Base-by-base conservation (phyloP, 2,888 invertebrate genomes). In the Eupithecia subumbrata region DNA sequence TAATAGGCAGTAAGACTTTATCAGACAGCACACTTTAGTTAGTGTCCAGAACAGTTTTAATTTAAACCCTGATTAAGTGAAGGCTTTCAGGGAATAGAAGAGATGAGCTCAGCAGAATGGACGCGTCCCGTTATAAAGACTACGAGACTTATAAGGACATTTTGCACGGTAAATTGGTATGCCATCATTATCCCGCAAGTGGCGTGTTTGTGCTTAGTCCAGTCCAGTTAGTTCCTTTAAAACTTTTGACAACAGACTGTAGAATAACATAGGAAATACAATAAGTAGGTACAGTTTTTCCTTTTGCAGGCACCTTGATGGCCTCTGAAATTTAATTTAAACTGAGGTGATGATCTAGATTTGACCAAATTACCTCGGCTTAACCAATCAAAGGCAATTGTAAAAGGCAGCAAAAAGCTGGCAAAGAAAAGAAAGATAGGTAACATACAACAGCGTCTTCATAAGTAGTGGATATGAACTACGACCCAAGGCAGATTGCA, bases 1-100 rank as follows among this genome's bases (percentile, higher is more conserved):
- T n/a, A 40, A 18, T 30, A 30, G 18, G 18, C 34, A 30, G 18
- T 18, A 69, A 16, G 16, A 30, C 40, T 70, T 37, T 16, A 40
- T n/a, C 16, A 70, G 70, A 71, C 25, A 63, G 63, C 18, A 37
- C 34, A 34, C 71, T 63, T 71, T 43, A 63, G 76, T 77, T 74
- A 79, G 82, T 82, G 81, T 83, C 82, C 76, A 75, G 75, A 78
- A 76, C 75, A 74, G 75, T 79, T 76, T 76, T 75, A 80, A 77
- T 80, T 77, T 30, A 79, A 78, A 75, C 67, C 66, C 72, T 76
- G 71, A 75, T 76, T 77, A 77, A 77, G 69, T 73, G 48, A 72
- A 72, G 64, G 56, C 71, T 75, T 75, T 40, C 72, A 72, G 71
- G 63, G 43, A 69, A 72, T 71, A n/a, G 22, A 70, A 63, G 25